phyloP scores from a whole-genome alignment of 2,797 vertebrate genomes.

The Galago senegalensis region DNA sequence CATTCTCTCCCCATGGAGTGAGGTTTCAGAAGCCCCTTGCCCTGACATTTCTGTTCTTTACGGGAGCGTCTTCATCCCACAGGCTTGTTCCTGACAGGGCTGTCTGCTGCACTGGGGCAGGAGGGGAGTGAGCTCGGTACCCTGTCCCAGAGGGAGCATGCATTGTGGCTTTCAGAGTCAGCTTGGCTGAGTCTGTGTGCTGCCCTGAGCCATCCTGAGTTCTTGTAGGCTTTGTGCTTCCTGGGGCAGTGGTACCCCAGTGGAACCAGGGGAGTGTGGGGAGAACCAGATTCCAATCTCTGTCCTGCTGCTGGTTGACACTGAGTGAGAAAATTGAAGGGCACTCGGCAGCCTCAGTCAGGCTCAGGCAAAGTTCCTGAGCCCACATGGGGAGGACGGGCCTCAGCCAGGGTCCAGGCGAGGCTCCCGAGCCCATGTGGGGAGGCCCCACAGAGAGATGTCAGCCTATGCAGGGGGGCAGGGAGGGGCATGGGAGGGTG shows the following conservation, averaged over 20 bases:
- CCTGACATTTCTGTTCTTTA: background rate
- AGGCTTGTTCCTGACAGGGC: background rate
- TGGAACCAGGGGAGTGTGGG: background rate
- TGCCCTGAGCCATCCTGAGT: too few relatives aligned
- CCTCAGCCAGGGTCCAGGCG: background rate
- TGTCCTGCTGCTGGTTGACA: fast-evolving
- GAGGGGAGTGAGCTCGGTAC: too few relatives aligned
- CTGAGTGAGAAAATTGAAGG: fast-evolving
- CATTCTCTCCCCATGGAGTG: too few relatives aligned
- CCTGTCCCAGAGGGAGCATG: too few relatives aligned
- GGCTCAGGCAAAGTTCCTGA: background rate
- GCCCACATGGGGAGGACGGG: background rate
- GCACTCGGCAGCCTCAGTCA: background rate
- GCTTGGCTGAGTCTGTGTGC: fast-evolving
- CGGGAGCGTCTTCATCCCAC: background rate
- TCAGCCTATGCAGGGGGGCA: fast-evolving
- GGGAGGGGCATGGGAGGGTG: too few relatives aligned
- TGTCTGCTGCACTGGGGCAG: fast-evolving
- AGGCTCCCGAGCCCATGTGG: too few relatives aligned
- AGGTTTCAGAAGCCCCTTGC: background rate
- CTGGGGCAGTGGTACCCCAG: background rate
- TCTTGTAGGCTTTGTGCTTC: background rate
- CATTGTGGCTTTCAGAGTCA: too few relatives aligned
- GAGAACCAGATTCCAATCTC: too few relatives aligned
- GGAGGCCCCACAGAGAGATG: background rate